A percentile compares a stretch with the other conserved stretches of the same genome.
phyloP scores from a whole-genome alignment of 2,113 vertebrate genomes.

The Epinephelus cyanopodus region DNA sequence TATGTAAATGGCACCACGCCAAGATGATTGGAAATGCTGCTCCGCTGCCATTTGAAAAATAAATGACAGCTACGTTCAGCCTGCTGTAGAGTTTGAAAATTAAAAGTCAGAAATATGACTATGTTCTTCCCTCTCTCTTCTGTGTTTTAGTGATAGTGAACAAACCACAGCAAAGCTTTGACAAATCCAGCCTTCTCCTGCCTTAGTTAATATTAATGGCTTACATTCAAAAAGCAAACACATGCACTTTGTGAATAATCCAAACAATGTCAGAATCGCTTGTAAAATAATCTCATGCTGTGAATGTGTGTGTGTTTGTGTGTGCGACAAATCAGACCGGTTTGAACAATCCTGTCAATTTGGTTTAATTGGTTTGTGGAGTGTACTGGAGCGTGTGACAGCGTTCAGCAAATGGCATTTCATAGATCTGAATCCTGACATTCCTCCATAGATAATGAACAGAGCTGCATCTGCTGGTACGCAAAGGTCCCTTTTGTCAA shows the following conservation, averaged over 20 bases:
- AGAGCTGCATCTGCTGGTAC: conserved; percentile 63
- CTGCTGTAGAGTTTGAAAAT: not conserved
- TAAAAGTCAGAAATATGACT: conserved; percentile 10
- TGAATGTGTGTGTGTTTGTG: not conserved
- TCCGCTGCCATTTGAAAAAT: conserved; percentile 1
- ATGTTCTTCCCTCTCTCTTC: conserved; percentile 2
- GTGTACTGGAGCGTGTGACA: conserved; percentile 71
- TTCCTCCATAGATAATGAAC: conserved; percentile 75
- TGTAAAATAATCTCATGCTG: conserved; percentile 45
- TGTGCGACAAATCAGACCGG: conserved; percentile 61
- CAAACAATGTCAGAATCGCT: conserved; percentile 39
- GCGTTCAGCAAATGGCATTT: conserved; percentile 66
- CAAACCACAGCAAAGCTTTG: conserved; percentile 40
- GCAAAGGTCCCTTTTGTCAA: conserved; percentile 56
- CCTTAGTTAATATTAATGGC: conserved; percentile 65
- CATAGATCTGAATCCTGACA: conserved; percentile 76
- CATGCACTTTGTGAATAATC: conserved; percentile 60
- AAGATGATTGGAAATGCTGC: conserved; percentile 14
- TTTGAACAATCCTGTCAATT: conserved; percentile 78
- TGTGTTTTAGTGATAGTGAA: conserved; percentile 39
- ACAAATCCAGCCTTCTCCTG: conserved; percentile 35
- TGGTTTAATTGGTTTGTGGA: conserved; percentile 80
- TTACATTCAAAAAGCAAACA: conserved; percentile 46
- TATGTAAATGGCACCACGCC: conserved; percentile 46
- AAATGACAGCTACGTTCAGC: not conserved